Evolutionary conservation across 35 echinoderm and acorn worm species (phyloP).

Genomic region (Amphiura filiformis): DNA sequence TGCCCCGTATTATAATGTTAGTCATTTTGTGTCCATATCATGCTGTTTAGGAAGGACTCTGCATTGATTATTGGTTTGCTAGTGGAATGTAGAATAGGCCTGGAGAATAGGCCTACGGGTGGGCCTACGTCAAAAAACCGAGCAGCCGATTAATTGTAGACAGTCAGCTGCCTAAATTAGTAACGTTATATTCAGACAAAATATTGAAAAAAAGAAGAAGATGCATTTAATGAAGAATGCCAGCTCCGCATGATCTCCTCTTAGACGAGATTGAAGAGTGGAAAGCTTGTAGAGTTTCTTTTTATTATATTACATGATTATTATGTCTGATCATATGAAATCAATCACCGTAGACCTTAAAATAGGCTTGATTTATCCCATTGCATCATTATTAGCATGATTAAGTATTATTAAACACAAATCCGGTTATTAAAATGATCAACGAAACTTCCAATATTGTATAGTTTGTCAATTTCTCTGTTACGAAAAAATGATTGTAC

Average conservation of each 20-base stretch:
- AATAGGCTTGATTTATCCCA: too few species aligned
- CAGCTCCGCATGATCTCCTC: not conserved
- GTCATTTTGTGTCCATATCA: not conserved
- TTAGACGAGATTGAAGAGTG: not conserved
- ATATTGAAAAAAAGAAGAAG: too few species aligned
- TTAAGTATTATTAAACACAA: too few species aligned
- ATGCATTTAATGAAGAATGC: not conserved
- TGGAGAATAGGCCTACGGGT: not conserved
- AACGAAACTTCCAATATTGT: too few species aligned
- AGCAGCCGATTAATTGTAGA: not conserved
- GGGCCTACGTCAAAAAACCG: not conserved
- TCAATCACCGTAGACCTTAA: too few species aligned
- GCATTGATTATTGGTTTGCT: not conserved
- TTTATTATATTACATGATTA: too few species aligned
- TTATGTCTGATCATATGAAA: too few species aligned
- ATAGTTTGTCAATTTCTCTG: too few species aligned
- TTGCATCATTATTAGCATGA: too few species aligned
- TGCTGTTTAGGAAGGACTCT: not conserved
- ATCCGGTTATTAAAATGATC: too few species aligned
- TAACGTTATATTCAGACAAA: too few species aligned
- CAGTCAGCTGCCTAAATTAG: not conserved
- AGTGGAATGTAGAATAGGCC: not conserved
- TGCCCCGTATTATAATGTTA: not conserved
- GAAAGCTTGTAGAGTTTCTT: not conserved
- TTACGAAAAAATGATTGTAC: too few species aligned